phyloP scores from a whole-genome alignment of 2,113 vertebrate species.

The Antechinus stuartii region DNA sequence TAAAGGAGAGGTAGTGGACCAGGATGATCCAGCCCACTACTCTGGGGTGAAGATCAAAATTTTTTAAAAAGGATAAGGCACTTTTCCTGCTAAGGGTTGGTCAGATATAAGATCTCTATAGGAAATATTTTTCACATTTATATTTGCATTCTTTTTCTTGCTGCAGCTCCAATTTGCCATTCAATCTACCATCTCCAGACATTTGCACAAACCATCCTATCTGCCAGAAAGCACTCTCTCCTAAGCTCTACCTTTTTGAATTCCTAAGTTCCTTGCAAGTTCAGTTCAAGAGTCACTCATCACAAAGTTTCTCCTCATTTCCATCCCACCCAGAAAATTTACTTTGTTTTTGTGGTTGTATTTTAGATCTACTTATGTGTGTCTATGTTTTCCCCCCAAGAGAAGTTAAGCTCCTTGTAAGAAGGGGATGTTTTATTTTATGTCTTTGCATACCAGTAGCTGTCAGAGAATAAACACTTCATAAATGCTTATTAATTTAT shows the following conservation, averaged over 20 bases:
- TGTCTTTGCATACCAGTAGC: background rate
- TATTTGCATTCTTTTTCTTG: constrained; percentile 3
- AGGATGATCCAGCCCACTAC: constrained; percentile 13
- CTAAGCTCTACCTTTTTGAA: background rate
- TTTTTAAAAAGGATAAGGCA: background rate
- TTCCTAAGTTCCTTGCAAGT: background rate
- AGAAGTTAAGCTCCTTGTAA: background rate
- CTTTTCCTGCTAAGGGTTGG: constrained; percentile 24
- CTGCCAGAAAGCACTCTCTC: background rate
- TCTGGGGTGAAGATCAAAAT: background rate
- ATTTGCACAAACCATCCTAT: background rate
- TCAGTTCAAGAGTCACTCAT: background rate
- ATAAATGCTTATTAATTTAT: background rate
- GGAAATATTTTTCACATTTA: constrained; percentile 31
- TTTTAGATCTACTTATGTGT: background rate
- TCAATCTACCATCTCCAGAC: background rate
- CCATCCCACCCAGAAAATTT: background rate
- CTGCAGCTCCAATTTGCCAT: background rate
- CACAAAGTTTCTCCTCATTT: background rate
- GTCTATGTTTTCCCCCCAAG: background rate
- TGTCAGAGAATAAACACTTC: too few relatives aligned
- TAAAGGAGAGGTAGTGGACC: background rate
- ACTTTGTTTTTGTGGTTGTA: background rate
- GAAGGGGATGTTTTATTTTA: background rate
- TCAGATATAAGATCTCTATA: constrained; percentile 38